These are phyloP conservation scores for Paramuricea clavata DNA, from an alignment of 92 coral and sea anemone genomes.

Conservation along the genomic window DNA sequence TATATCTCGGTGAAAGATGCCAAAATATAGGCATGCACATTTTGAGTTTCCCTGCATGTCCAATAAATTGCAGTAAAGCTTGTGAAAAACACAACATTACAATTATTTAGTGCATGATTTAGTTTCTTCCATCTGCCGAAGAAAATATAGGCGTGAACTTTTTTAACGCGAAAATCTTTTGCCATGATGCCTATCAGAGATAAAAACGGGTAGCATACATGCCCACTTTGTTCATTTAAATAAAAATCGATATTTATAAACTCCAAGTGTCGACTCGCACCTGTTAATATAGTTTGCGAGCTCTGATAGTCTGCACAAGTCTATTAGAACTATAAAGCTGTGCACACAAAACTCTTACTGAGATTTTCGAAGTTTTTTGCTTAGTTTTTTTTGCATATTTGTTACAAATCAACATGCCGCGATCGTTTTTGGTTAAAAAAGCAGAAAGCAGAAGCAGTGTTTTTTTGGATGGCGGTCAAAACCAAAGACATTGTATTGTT, in stretches of 20 bases:
- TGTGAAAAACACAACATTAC: too few relatives aligned
- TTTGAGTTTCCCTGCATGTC: too few relatives aligned
- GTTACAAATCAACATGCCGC: conserved; percentile 23
- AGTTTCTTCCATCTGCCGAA: too few relatives aligned
- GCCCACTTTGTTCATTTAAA: conserved; percentile 5
- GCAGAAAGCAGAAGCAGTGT: not conserved
- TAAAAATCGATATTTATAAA: conserved; percentile 27
- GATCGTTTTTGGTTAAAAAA: conserved; percentile 56
- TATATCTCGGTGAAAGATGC: too few relatives aligned
- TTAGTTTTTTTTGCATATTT: not conserved
- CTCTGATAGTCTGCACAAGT: not conserved
- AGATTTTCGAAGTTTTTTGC: not conserved
- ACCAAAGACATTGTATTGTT: not conserved
- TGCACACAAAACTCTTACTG: not conserved
- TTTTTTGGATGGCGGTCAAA: not conserved
- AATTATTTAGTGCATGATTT: too few relatives aligned
- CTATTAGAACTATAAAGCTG: not conserved
- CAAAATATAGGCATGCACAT: too few relatives aligned
- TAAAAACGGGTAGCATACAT: conserved; percentile 26
- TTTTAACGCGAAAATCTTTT: not conserved
- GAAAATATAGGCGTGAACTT: too few relatives aligned
- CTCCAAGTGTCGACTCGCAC: not conserved
- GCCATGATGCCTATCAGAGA: conserved; percentile 1
- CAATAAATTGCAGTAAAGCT: too few relatives aligned
- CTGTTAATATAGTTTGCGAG: not conserved